A percentile compares a stretch with the other conserved stretches of the same genome.
Conservation (phyloP, 2,888 invertebrate species). For the Herminia tarsipennalis region DNA sequence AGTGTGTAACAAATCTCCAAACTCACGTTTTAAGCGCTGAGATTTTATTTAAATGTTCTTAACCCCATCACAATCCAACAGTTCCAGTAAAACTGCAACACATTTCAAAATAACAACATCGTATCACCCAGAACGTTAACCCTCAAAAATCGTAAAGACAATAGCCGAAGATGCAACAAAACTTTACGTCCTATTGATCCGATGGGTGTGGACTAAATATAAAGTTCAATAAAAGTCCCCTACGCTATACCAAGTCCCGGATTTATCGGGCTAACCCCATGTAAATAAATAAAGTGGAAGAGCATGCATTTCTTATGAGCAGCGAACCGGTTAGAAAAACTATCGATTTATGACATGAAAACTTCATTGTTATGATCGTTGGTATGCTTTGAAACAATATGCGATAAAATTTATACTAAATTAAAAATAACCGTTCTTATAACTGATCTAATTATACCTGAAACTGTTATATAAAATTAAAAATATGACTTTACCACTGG, state of each 20-base stretch:
- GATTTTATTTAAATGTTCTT: not conserved
- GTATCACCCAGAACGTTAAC: not conserved
- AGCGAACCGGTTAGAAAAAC: constrained; percentile 69
- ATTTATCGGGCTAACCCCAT: constrained; percentile 84
- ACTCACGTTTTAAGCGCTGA: too few species aligned
- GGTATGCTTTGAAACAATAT: constrained; percentile 1
- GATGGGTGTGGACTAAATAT: constrained; percentile 77
- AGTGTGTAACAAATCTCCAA: too few species aligned
- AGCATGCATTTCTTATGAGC: constrained; percentile 83
- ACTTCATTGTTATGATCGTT: constrained; percentile 57
- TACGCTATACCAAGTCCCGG: constrained; percentile 75
- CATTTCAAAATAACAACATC: not conserved
- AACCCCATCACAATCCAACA: too few species aligned
- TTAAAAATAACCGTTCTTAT: too few species aligned
- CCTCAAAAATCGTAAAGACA: constrained; percentile 25
- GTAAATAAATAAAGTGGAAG: constrained; percentile 82
- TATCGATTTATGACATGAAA: constrained; percentile 64
- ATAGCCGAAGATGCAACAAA: constrained; percentile 52
- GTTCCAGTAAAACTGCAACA: too few species aligned
- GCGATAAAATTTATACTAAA: not conserved
- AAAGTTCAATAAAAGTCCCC: constrained; percentile 83
- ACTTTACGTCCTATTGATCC: constrained; percentile 77
- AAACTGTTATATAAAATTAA: too few species aligned
- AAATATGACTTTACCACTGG: too few species aligned
- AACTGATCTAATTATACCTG: too few species aligned